Conservation (phyloP, 2,888 invertebrate genomes). For the Morpho deidamia region DNA sequence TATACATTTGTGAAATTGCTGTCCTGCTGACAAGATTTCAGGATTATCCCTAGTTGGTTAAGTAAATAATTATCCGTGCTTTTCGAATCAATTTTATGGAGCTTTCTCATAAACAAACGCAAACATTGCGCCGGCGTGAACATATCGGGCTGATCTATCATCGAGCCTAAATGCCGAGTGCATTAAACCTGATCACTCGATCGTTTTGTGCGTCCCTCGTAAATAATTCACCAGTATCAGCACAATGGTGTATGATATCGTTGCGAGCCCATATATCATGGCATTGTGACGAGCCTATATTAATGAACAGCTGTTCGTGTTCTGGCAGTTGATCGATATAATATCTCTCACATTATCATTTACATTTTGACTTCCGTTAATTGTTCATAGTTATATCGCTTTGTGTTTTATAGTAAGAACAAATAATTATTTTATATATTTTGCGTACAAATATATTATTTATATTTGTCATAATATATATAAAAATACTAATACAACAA, state of each 20-base stretch:
- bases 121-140: neutral
- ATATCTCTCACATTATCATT: neutral
- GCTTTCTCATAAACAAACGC: neutral
- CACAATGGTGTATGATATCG: slow-evolving; percentile 3
- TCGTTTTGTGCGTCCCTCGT: slow-evolving; percentile 1
- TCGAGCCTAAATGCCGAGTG: neutral
- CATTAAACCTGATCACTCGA: neutral
- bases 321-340: slow-evolving; percentile 1
- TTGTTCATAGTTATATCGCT: neutral
- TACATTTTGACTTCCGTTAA: neutral
- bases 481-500: too few relatives aligned
- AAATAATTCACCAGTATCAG: slow-evolving; percentile 5
- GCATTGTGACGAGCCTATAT: slow-evolving; percentile 4
- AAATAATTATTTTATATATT: too few relatives aligned
- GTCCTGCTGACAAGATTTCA: too few relatives aligned
- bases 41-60: too few relatives aligned
- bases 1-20: too few relatives aligned
- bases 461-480: too few relatives aligned
- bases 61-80: too few relatives aligned
- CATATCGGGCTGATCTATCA: neutral
- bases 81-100: too few relatives aligned
- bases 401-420: neutral
- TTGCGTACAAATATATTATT: too few relatives aligned
- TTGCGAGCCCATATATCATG: slow-evolving; percentile 5
- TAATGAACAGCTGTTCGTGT: slow-evolving; percentile 2